Conservation (phyloP, 2,113 vertebrate genomes). For the Grammomys surdaster region DNA sequence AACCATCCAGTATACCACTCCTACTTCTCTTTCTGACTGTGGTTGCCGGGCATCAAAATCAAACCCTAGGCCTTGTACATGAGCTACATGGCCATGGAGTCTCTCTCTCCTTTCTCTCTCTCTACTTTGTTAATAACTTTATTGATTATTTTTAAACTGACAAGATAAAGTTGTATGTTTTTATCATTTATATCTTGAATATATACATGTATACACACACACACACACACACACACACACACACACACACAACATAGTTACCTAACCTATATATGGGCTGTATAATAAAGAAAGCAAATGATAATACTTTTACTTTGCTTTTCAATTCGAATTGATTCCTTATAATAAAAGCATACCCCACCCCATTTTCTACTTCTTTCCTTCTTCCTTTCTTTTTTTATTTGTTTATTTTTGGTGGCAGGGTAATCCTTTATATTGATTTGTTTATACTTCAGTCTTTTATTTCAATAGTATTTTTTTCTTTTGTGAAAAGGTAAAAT, state of each 20-base stretch:
- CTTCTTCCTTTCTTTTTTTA: background rate
- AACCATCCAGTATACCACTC: background rate
- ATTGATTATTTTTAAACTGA: background rate
- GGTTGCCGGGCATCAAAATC: background rate
- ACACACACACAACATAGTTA: background rate
- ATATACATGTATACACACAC: background rate
- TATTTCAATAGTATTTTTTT: conserved; percentile 11
- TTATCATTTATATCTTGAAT: background rate
- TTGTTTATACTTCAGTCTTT: conserved; percentile 3
- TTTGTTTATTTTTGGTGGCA: background rate
- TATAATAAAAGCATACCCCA: background rate
- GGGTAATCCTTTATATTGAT: background rate
- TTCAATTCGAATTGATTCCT: no score
- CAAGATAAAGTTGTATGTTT: background rate
- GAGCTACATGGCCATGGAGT: background rate
- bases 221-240: background rate
- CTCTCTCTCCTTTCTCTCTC: background rate
- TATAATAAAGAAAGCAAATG: background rate
- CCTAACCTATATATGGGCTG: background rate
- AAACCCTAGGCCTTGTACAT: background rate
- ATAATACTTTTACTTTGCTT: background rate
- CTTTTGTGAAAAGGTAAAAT: background rate
- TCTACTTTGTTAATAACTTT: background rate
- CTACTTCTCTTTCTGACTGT: background rate
- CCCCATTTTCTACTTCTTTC: background rate